phyloP scores from a whole-genome alignment of 2,113 vertebrate genomes.

The Sigmodon hispidus region DNA sequence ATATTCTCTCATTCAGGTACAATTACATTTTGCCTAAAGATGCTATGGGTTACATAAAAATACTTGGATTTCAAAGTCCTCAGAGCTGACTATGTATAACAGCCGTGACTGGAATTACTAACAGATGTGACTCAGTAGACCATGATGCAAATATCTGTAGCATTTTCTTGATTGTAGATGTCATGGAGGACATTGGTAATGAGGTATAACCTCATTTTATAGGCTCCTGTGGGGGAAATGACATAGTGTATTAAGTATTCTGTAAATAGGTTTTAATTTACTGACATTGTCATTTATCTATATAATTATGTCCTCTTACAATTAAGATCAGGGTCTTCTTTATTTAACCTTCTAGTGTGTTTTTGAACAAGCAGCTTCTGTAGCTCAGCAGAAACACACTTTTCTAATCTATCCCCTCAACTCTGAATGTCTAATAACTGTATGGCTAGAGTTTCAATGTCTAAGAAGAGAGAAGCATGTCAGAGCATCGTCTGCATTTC shows the following conservation, averaged over 20 bases:
- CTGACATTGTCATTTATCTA: background rate
- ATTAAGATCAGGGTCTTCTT: background rate
- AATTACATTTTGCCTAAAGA: conserved; percentile 13
- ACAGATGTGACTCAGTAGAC: background rate
- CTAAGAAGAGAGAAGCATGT: background rate
- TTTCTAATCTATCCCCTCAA: background rate
- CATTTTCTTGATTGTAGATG: conserved; percentile 6
- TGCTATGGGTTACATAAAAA: background rate
- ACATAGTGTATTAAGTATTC: background rate
- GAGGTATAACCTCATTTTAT: background rate
- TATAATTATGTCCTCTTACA: background rate
- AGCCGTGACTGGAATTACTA: background rate
- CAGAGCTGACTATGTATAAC: background rate
- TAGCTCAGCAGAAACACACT: background rate
- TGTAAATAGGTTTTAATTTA: conserved; percentile 21
- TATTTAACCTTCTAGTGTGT: background rate
- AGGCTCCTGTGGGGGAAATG: background rate
- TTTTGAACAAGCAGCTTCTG: background rate
- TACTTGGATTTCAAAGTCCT: background rate
- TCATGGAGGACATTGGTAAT: background rate
- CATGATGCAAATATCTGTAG: background rate
- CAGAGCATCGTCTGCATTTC: background rate
- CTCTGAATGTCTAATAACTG: background rate
- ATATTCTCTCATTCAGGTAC: background rate
- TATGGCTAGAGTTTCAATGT: background rate